phyloP scores from a whole-genome alignment of 1,140 invertebrate genomes.

The Diprion similis region DNA sequence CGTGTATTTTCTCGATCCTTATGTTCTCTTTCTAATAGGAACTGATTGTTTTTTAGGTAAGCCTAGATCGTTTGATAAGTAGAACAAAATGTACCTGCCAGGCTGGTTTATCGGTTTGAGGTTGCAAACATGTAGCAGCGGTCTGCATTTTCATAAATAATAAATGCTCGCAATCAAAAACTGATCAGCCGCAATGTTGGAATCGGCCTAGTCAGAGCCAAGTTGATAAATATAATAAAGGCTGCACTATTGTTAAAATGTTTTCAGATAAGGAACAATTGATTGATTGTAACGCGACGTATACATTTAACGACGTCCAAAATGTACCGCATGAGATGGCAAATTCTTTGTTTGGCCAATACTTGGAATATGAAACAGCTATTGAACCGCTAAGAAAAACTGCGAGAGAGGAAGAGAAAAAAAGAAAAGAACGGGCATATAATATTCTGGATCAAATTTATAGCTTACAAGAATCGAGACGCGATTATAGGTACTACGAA shows the following conservation, averaged over 20 bases:
- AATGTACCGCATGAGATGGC: neutral
- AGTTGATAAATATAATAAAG: conserved; percentile 19
- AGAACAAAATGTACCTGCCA: no score
- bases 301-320: conserved; percentile 6
- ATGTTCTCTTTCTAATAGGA: no score
- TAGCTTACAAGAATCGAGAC: no score
- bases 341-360: no score
- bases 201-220: conserved; percentile 14
- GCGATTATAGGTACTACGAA: no score
- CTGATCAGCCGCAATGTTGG: conserved; percentile 17
- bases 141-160: no score
- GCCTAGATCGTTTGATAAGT: no score
- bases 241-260: neutral
- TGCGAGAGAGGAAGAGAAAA: conserved; percentile 8
- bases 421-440: neutral
- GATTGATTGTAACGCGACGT: conserved; percentile 12
- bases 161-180: conserved; percentile 8
- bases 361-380: conserved; percentile 8
- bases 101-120: no score
- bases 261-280: neutral
- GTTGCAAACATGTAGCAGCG: no score
- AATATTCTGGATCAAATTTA: no score
- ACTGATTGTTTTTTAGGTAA: no score
- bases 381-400: neutral
- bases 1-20: no score